Conservation (phyloP, 2,888 invertebrate species). For the Athripsodes cinereus region DNA sequence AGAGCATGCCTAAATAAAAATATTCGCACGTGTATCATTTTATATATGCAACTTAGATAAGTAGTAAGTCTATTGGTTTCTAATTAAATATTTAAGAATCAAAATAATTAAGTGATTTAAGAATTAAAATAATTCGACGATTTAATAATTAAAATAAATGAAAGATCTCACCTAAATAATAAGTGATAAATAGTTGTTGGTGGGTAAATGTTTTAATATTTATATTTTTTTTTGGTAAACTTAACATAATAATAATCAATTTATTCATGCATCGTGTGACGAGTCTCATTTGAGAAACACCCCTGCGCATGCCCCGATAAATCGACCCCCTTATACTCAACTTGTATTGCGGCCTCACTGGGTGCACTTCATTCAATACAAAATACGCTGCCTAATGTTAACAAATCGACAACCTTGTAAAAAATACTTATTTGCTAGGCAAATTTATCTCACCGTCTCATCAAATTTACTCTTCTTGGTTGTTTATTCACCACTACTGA, state of each 20-base stretch:
- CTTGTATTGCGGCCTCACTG: too few relatives aligned
- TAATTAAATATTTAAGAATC: too few relatives aligned
- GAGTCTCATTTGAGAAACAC: slow-evolving; percentile 2
- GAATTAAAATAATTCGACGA: too few relatives aligned
- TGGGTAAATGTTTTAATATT: background rate
- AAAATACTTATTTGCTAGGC: background rate
- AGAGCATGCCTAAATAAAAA: too few relatives aligned
- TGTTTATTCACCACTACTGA: background rate
- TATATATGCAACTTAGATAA: too few relatives aligned
- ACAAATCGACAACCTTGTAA: slow-evolving; percentile 1
- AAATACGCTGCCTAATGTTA: background rate
- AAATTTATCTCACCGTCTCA: background rate
- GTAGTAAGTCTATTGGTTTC: too few relatives aligned
- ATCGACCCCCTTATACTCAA: slow-evolving; percentile 23
- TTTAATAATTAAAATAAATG: background rate
- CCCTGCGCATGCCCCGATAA: slow-evolving; percentile 24
- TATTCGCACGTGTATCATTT: too few relatives aligned
- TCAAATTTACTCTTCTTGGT: background rate
- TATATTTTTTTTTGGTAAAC: background rate
- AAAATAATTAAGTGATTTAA: too few relatives aligned
- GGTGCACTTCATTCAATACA: background rate
- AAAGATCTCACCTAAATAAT: background rate
- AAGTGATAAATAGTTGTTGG: too few relatives aligned
- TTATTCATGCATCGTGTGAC: slow-evolving; percentile 9
- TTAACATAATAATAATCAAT: background rate